These are phyloP conservation scores for Smittia aterrima DNA, from an alignment of 2,888 invertebrate species.

Conservation along the genomic window DNA sequence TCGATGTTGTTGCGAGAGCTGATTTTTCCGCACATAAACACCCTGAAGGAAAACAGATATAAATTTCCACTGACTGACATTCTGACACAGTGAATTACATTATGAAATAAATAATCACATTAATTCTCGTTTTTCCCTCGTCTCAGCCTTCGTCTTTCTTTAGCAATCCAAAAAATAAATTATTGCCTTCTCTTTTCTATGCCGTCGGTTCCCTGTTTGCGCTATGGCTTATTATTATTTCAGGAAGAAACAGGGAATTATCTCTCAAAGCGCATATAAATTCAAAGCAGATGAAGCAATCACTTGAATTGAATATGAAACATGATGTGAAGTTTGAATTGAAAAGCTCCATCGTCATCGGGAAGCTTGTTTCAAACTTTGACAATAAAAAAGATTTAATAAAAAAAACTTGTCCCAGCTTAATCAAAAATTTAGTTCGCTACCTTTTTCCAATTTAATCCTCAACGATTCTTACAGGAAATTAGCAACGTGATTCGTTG, in stretches of 20 bases:
- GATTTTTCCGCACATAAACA: slow-evolving; percentile 11
- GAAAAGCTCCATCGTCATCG: no score
- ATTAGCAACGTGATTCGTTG: no score
- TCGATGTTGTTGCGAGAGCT: background rate
- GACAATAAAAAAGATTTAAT: no score
- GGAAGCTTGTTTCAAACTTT: no score
- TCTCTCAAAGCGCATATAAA: background rate
- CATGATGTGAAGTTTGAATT: no score
- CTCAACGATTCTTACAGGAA: no score
- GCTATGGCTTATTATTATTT: background rate
- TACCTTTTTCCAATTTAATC: no score
- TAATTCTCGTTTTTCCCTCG: background rate
- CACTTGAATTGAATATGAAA: no score
- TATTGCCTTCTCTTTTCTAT: background rate
- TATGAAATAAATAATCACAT: slow-evolving; percentile 23
- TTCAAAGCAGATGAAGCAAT: no score
- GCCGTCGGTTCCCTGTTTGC: background rate
- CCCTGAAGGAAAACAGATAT: background rate
- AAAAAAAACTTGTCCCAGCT: no score
- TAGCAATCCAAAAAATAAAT: slow-evolving; percentile 3
- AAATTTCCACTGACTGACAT: slow-evolving; percentile 28
- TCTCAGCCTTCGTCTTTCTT: background rate
- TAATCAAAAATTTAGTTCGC: no score
- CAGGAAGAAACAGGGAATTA: background rate
- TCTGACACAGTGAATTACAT: slow-evolving; percentile 30